Conservation (phyloP, 1,140 invertebrate genomes). For the Melitaea cinxia region DNA sequence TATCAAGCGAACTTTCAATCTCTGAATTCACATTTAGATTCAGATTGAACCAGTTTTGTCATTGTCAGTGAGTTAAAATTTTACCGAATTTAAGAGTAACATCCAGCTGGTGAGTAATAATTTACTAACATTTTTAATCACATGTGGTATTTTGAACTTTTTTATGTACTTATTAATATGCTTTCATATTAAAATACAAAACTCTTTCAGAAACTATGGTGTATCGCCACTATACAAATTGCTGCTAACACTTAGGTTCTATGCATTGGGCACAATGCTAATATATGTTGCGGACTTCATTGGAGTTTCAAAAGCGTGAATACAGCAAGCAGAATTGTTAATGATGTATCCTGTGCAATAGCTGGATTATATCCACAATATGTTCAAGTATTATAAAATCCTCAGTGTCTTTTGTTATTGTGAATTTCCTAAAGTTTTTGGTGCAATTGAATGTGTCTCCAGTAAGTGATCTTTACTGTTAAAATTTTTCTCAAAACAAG, state of each 20-base stretch:
- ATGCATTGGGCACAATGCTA: conserved; percentile 48
- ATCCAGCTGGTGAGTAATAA: background rate
- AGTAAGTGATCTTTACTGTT: no score
- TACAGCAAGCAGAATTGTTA: conserved; percentile 34
- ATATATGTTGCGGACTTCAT: conserved; percentile 45
- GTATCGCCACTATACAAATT: conserved; percentile 38
- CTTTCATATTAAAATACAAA: background rate
- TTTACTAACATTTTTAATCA: background rate
- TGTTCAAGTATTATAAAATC: background rate
- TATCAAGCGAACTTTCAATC: no score
- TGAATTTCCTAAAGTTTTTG: no score
- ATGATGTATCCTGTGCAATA: conserved; percentile 37
- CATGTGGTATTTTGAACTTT: background rate
- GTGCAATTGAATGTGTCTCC: no score
- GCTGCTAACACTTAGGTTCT: conserved; percentile 44
- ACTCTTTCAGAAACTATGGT: conserved; percentile 37
- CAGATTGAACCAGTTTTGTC: background rate
- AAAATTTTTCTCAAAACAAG: no score
- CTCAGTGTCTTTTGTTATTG: no score
- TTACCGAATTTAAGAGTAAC: background rate
- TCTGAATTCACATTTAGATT: background rate
- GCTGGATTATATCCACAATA: conserved; percentile 26
- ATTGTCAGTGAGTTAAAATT: background rate
- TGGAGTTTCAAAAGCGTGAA: conserved; percentile 46
- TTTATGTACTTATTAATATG: no score